A percentile compares a stretch with the other conserved stretches of the same genome.
phyloP scores from a whole-genome alignment of 2,113 vertebrate genomes.

The Drymodes brunneopygia region DNA sequence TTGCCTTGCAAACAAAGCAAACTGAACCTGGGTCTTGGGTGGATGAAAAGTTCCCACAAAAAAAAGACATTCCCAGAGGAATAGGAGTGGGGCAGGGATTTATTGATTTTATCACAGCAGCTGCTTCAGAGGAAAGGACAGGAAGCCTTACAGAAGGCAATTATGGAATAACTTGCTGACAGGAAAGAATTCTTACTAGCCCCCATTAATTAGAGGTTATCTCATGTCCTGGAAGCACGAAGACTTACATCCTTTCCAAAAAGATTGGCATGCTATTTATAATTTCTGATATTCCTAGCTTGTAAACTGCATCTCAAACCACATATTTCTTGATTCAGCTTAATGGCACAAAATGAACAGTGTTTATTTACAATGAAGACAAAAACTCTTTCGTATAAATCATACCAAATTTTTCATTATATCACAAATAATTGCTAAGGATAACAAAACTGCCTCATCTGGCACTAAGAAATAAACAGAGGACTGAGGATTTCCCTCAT shows the following conservation, averaged over 20 bases:
- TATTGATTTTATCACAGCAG: background rate
- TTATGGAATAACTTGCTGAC: slow-evolving; percentile 52
- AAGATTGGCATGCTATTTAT: background rate
- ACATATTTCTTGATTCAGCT: background rate
- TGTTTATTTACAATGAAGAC: slow-evolving; percentile 8
- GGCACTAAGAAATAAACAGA: background rate
- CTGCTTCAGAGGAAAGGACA: slow-evolving; percentile 7
- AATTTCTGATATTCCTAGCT: background rate
- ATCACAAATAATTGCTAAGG: background rate
- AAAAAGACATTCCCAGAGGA: background rate
- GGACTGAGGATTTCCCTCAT: background rate
- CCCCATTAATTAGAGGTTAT: slow-evolving; percentile 58
- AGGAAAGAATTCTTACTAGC: slow-evolving; percentile 30
- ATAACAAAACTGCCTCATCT: background rate
- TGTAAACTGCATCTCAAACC: background rate
- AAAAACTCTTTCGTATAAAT: background rate
- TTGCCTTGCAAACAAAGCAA: background rate
- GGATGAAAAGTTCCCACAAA: background rate
- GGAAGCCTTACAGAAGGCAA: slow-evolving; percentile 32
- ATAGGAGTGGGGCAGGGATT: background rate
- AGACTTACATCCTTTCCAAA: slow-evolving; percentile 42
- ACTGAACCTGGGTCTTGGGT: background rate
- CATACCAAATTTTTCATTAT: background rate
- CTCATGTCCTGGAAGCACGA: slow-evolving; percentile 24
- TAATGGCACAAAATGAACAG: background rate